phyloP scores from a whole-genome alignment of 2,113 vertebrate species.

The Tiliqua scincoides region DNA sequence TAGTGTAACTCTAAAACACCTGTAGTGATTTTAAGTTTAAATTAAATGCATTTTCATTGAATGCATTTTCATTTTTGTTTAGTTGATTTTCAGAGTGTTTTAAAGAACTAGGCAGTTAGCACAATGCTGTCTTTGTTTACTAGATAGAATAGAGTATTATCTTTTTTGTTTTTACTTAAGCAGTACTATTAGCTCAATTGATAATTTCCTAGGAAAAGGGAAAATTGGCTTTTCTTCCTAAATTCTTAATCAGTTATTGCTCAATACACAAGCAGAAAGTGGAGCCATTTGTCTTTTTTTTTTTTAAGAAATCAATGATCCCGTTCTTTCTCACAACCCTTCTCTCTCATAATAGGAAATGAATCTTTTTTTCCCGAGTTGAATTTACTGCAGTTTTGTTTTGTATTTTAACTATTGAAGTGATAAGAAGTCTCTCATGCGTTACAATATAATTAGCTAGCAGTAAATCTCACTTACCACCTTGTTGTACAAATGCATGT shows the following conservation, averaged over 20 bases:
- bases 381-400: not conserved
- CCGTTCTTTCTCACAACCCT: not conserved
- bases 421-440: not conserved
- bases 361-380: not conserved
- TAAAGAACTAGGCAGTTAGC: not conserved
- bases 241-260: not conserved
- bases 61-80: conserved; percentile 7
- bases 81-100: not conserved
- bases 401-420: not conserved
- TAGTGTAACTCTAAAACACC: not conserved
- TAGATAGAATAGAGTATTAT: not conserved
- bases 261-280: not conserved
- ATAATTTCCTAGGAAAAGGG: not conserved
- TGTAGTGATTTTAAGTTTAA: not conserved
- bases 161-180: conserved; percentile 23
- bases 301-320: not conserved
- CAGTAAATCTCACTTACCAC: conserved; percentile 10
- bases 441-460: not conserved
- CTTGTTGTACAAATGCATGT: not conserved
- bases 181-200: not conserved
- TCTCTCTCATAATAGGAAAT: not conserved
- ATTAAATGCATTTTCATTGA: no score
- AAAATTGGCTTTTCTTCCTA: not conserved
- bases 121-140: conserved; percentile 4
- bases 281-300: not conserved